A percentile compares a stretch with the other conserved stretches of the same genome.
Evolutionary conservation across 2,797 vertebrate species (phyloP).

Genomic region (Pangasius sanitwongsei): DNA sequence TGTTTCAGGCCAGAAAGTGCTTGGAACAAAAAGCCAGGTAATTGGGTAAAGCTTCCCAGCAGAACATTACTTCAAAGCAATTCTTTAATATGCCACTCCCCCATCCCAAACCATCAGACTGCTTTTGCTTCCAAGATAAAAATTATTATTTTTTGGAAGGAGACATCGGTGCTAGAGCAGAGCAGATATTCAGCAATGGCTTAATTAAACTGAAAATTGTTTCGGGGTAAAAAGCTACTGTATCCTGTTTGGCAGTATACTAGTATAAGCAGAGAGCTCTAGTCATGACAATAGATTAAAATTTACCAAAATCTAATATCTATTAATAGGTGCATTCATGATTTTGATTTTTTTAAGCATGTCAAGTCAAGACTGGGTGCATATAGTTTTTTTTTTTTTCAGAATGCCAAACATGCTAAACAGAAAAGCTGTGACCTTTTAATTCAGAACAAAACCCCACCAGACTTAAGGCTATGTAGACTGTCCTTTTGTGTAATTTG

Average conservation of each 20-base stretch:
- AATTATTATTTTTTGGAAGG: neutral
- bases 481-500: neutral
- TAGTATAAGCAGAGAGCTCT: neutral
- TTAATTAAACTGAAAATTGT: neutral
- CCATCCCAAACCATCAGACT: slow-evolving; percentile 23
- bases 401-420: neutral
- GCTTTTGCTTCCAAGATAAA: slow-evolving; percentile 22
- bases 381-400: neutral
- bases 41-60: slow-evolving; percentile 37
- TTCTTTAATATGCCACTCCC: slow-evolving; percentile 30
- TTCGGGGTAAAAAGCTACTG: neutral
- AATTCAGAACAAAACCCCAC: no score
- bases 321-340: neutral
- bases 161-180: neutral
- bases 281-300: neutral
- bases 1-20: slow-evolving; percentile 32
- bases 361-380: neutral
- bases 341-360: neutral
- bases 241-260: neutral
- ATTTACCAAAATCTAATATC: neutral
- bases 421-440: neutral
- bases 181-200: neutral
- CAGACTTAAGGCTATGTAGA: neutral
- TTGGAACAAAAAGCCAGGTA: slow-evolving; percentile 37
- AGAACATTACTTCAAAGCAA: slow-evolving; percentile 35